A percentile compares a stretch with the other conserved stretches of the same genome.
Conservation (phyloP, 2,888 invertebrate genomes). For the Stenoptilia bipunctidactyla region DNA sequence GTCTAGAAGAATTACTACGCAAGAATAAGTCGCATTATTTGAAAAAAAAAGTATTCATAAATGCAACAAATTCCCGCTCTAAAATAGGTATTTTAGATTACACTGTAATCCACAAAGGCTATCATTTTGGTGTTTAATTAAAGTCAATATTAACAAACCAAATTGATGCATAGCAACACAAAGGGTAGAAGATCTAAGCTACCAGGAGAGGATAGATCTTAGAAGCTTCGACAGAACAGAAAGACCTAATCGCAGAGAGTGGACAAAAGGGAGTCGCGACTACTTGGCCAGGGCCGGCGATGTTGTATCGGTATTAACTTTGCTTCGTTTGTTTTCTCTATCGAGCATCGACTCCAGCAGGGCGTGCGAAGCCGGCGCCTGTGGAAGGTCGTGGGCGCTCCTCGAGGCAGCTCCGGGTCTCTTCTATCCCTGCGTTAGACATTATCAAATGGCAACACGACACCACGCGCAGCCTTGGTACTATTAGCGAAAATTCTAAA, state of each 20-base stretch:
- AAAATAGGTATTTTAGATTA: too few relatives aligned
- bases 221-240: constrained; percentile 63
- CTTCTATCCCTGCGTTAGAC: constrained; percentile 72
- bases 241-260: constrained; percentile 66
- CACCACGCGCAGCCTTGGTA: constrained; percentile 13
- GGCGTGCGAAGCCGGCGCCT: constrained; percentile 84
- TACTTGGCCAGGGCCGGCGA: constrained; percentile 65
- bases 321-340: constrained; percentile 75
- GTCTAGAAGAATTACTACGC: constrained; percentile 36
- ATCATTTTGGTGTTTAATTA: too few relatives aligned
- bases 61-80: too few relatives aligned
- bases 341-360: constrained; percentile 84
- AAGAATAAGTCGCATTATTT: constrained; percentile 25
- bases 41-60: too few relatives aligned
- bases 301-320: constrained; percentile 71
- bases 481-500: neutral
- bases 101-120: too few relatives aligned
- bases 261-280: constrained; percentile 68
- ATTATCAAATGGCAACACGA: constrained; percentile 57
- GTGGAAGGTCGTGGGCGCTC: constrained; percentile 69
- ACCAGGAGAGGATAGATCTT: constrained; percentile 44
- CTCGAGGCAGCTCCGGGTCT: constrained; percentile 49
- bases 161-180: too few relatives aligned
- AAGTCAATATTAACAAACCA: too few relatives aligned
- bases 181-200: constrained; percentile 36